Evolutionary conservation across 2,113 vertebrate genomes (phyloP).

Genomic region (Embiotoca jacksoni): DNA sequence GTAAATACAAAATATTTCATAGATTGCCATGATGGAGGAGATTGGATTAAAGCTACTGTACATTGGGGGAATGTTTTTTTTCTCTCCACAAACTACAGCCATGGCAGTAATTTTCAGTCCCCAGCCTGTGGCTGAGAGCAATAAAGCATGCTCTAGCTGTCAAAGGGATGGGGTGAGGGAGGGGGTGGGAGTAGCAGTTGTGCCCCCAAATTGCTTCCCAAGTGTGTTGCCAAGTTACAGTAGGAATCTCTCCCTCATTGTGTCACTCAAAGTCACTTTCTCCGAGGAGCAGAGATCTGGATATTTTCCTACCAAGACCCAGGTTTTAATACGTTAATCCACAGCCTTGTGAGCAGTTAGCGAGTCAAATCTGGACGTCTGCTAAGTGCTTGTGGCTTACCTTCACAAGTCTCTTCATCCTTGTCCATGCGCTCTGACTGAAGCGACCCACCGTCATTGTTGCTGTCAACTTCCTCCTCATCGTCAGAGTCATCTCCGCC

Average conservation of each 20-base stretch:
- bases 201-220: conserved; percentile 76
- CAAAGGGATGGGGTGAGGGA: conserved; percentile 54
- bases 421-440: conserved; percentile 91
- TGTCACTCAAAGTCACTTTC: conserved; percentile 72
- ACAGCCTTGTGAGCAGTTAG: conserved; percentile 38
- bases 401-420: conserved; percentile 91
- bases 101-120: conserved; percentile 53
- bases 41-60: conserved; percentile 59
- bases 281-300: conserved; percentile 48
- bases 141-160: conserved; percentile 72
- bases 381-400: conserved; percentile 76
- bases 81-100: conserved; percentile 50
- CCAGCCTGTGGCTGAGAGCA: conserved; percentile 57
- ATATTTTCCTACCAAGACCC: conserved; percentile 37
- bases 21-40: background rate
- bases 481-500: conserved; percentile 87
- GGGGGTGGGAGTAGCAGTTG: conserved; percentile 62
- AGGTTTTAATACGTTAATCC: conserved; percentile 43
- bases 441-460: conserved; percentile 88
- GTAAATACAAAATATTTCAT: conserved; percentile 45
- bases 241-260: conserved; percentile 76
- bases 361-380: background rate
- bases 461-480: conserved; percentile 83
- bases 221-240: conserved; percentile 81
- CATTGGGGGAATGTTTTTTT: conserved; percentile 38